Conservation (phyloP, 2,888 invertebrate species). For the Lithophane semibrunnea region DNA sequence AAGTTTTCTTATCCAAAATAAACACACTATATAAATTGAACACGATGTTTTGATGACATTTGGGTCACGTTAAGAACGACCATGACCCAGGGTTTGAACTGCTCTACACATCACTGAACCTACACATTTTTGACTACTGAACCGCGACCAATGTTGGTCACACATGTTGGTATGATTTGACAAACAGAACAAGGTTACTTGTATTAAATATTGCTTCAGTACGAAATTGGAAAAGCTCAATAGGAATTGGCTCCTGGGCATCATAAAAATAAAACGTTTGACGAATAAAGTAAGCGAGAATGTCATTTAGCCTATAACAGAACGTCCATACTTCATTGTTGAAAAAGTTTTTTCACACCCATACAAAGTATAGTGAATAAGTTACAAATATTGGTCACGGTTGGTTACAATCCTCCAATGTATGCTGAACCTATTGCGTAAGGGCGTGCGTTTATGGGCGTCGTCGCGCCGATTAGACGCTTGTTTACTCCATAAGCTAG, state of each 20-base stretch:
- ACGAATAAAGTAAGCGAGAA: neutral
- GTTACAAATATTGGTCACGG: neutral
- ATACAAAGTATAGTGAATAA: neutral
- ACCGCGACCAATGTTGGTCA: slow-evolving; percentile 8
- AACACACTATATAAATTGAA: slow-evolving; percentile 7
- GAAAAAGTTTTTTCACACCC: neutral
- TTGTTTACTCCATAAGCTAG: slow-evolving; percentile 27
- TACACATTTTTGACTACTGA: slow-evolving; percentile 4
- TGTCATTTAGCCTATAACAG: neutral
- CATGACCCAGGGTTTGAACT: slow-evolving; percentile 54
- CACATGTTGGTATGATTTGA: slow-evolving; percentile 5
- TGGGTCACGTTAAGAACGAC: slow-evolving; percentile 53
- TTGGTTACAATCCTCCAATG: slow-evolving; percentile 7
- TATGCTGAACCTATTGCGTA: neutral
- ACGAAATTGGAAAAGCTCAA: neutral
- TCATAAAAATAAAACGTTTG: neutral
- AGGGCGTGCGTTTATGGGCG: neutral
- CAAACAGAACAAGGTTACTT: neutral
- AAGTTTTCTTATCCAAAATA: slow-evolving; percentile 29
- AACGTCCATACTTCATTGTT: neutral
- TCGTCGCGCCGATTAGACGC: slow-evolving; percentile 7
- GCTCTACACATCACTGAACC: neutral
- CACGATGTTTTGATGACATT: slow-evolving; percentile 40
- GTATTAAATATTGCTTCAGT: neutral
- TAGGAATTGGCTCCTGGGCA: neutral